Evolutionary conservation across 2,888 invertebrate genomes (phyloP), one percentile per base, ranked within the genome.

Genomic region (Choreutis nemorana): DNA sequence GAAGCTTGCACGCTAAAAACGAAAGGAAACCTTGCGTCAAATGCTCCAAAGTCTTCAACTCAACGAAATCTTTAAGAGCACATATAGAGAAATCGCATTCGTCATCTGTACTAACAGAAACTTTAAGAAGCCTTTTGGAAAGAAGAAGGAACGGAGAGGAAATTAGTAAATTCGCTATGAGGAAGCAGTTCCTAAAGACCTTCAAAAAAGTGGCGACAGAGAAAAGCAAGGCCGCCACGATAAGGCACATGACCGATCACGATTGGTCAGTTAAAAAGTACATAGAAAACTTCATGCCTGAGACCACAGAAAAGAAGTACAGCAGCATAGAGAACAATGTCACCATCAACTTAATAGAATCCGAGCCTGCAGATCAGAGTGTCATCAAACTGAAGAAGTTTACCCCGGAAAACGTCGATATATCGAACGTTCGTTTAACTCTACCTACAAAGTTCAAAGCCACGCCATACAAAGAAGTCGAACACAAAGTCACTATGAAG

Each of bases 281-380:
- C 20, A 50, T 73, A 2, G 73, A 75, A 34, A 70, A 50, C 12
- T 77, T 77, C 26, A 57, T 49, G 0, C 77, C 77, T 0, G 71
- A 71, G 3, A 30, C 4, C 0, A 49, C 34, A 2, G 48, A 50
- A 1, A 51, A 46, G 7, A 44, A 41, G 23, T 33, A 42, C 3
- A 2, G 36, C 0, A 7, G 32, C 2, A 28, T 47, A 0, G 28
- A 40, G 0, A 34, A 37, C 1, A 29, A 33, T 1, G 40, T 67
- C 0, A 44, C 48, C 0, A 34, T 71, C 0, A 62, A 44, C 29
- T 9, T 36, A 2, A 41, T 54, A 1, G 16, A n/a, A n/a, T n/a
- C n/a, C n/a, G n/a, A n/a, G n/a, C n/a, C n/a, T n/a, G n/a, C n/a
- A n/a, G n/a, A n/a, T n/a, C n/a, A n/a, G n/a, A n/a, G n/a, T n/a